These are phyloP conservation scores for Hofmannophila pseudospretella DNA, from an alignment of 2,888 invertebrate genomes.

Conservation along the genomic window DNA sequence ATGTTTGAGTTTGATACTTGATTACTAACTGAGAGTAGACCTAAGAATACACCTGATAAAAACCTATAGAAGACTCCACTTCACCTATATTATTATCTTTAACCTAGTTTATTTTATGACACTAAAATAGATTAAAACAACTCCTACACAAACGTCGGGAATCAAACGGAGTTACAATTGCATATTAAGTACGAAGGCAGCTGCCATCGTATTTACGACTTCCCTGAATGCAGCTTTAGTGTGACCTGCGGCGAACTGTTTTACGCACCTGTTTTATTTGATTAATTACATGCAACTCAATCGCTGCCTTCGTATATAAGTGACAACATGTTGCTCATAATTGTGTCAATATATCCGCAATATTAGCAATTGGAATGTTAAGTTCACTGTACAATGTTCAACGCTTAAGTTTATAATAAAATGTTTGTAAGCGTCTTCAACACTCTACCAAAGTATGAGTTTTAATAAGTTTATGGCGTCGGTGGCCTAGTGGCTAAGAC, in stretches of 20 bases:
- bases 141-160: slow-evolving; percentile 48
- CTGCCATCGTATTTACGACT: slow-evolving; percentile 66
- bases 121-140: slow-evolving; percentile 17
- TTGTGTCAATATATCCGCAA: slow-evolving; percentile 31
- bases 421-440: too few species aligned
- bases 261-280: slow-evolving; percentile 62
- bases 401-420: too few species aligned
- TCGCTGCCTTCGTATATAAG: slow-evolving; percentile 56
- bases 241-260: slow-evolving; percentile 39
- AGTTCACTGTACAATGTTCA: neutral
- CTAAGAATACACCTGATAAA: too few species aligned
- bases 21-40: too few species aligned
- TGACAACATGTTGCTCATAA: slow-evolving; percentile 43
- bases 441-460: too few species aligned
- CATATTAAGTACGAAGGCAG: slow-evolving; percentile 42
- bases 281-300: slow-evolving; percentile 57
- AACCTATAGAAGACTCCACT: too few species aligned
- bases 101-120: too few species aligned
- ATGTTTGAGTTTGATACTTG: too few species aligned
- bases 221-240: slow-evolving; percentile 57
- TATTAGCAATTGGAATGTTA: slow-evolving; percentile 1
- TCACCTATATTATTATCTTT: too few species aligned
- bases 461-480: too few species aligned
- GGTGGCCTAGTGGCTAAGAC: too few species aligned
- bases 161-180: slow-evolving; percentile 37